Evolutionary conservation across 1,140 invertebrate species (phyloP).

Genomic region (Lepidurus couesii): DNA sequence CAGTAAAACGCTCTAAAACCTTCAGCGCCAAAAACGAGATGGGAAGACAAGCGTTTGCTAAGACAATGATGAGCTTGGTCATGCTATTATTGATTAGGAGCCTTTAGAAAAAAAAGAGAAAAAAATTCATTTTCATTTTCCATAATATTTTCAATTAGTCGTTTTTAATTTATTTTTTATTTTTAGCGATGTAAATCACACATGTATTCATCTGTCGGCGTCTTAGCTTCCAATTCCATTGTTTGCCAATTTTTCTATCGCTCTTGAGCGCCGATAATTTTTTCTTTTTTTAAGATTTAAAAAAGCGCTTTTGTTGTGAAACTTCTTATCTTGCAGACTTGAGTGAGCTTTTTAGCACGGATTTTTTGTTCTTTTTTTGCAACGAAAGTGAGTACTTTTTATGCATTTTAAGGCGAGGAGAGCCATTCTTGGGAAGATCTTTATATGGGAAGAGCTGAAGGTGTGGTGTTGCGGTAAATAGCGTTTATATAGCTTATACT

Average conservation of each 20-base stretch:
- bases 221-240: background rate
- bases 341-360: background rate
- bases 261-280: background rate
- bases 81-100: background rate
- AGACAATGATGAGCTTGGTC: no score
- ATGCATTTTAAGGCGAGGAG: background rate
- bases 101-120: background rate
- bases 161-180: no score
- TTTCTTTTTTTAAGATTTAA: background rate
- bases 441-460: background rate
- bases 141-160: no score
- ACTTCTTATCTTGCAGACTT: background rate
- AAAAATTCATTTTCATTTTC: no score
- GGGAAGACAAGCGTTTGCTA: background rate
- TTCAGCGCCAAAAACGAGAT: background rate
- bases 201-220: background rate
- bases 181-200: no score
- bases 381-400: background rate
- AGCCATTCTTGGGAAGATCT: background rate
- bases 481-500: background rate
- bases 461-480: background rate
- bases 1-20: background rate
- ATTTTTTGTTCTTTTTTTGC: background rate
- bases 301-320: no score
- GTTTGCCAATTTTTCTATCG: background rate